Conservation (phyloP, 2,888 invertebrate species). For the Pseudanteris insignis region DNA sequence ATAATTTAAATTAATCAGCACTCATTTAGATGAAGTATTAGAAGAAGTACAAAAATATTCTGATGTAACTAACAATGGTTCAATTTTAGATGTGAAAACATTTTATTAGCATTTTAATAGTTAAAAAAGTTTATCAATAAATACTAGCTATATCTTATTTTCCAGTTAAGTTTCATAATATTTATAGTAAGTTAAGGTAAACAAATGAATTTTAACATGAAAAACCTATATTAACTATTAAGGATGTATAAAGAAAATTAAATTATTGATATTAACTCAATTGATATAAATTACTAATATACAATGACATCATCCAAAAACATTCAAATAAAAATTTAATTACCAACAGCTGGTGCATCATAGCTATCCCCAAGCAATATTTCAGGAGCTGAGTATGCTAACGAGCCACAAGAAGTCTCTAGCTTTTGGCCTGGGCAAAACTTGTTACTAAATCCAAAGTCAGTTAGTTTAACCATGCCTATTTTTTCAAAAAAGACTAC, state of each 20-base stretch:
- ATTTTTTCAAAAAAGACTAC: slow-evolving; percentile 98
- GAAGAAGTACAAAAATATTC: too few species aligned
- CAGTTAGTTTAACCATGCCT: slow-evolving; percentile 96
- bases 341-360: slow-evolving; percentile 94
- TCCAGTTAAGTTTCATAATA: slow-evolving; percentile 13
- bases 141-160: slow-evolving; percentile 15
- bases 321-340: slow-evolving; percentile 13
- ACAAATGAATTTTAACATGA: too few species aligned
- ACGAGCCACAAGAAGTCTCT: slow-evolving; percentile 97
- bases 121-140: slow-evolving; percentile 12
- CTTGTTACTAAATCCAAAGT: slow-evolving; percentile 97
- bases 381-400: slow-evolving; percentile 99
- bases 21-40: too few species aligned
- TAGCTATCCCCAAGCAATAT: slow-evolving; percentile 98
- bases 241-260: too few species aligned
- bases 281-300: too few species aligned
- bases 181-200: too few species aligned
- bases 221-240: too few species aligned
- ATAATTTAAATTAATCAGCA: background rate
- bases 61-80: too few species aligned
- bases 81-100: too few species aligned
- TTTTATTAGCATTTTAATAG: background rate
- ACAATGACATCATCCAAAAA: too few species aligned
- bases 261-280: too few species aligned
- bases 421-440: slow-evolving; percentile 95